Evolutionary conservation across 37 sponge, comb jelly and placozoan species (phyloP).

Genomic region (Dysidea cf. avara): DNA sequence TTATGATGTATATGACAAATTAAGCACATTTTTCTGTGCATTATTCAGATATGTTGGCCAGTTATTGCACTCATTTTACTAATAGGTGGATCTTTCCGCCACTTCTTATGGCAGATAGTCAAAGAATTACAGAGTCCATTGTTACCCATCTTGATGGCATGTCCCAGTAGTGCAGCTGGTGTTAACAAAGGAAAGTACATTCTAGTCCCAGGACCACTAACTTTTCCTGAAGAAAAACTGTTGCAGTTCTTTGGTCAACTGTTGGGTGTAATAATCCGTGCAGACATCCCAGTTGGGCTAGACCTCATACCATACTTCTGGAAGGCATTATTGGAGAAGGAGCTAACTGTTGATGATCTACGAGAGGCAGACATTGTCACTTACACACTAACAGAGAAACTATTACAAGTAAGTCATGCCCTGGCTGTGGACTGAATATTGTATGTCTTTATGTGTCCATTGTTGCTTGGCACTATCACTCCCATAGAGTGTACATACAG

Average conservation of each 20-base stretch:
- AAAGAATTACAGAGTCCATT: constrained; percentile 81
- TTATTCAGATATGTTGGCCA: too few species aligned
- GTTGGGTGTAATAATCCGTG: constrained; percentile 87
- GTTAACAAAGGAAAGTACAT: constrained; percentile 90
- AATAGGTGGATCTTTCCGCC: constrained; percentile 91
- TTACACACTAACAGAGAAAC: constrained; percentile 67
- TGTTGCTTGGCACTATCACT: too few species aligned
- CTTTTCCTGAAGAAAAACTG: constrained; percentile 87
- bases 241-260: constrained; percentile 95
- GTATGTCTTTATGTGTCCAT: too few species aligned
- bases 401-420: constrained; percentile 40
- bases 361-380: constrained; percentile 85
- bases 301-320: constrained; percentile 92
- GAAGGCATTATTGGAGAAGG: constrained; percentile 75
- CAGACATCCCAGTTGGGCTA: constrained; percentile 88
- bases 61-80: too few species aligned
- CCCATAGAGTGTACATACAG: too few species aligned
- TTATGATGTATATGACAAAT: not conserved
- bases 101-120: constrained; percentile 92
- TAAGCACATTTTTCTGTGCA: not conserved
- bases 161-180: constrained; percentile 88
- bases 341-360: constrained; percentile 60
- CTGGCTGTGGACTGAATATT: not conserved
- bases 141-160: constrained; percentile 82
- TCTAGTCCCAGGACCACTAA: constrained; percentile 76